A percentile compares a stretch with the other conserved stretches of the same genome.
Evolutionary conservation across 2,113 vertebrate genomes (phyloP).

Genomic region (Spea bombifrons): DNA sequence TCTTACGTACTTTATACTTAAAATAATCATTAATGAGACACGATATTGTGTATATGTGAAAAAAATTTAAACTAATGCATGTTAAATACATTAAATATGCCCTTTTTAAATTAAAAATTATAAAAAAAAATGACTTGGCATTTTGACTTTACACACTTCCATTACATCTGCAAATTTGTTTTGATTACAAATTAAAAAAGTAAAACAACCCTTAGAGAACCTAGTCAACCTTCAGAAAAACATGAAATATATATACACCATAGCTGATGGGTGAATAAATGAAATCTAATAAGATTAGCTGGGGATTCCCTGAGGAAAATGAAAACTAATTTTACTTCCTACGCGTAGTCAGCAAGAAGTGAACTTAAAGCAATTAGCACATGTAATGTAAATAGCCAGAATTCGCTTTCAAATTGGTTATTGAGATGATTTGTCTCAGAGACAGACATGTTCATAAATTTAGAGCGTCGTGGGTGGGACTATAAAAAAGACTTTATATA

Average conservation of each 20-base stretch:
- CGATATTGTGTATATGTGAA: too few species aligned
- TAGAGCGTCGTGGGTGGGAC: not conserved
- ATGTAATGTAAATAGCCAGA: constrained; percentile 33
- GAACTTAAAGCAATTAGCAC: constrained; percentile 36
- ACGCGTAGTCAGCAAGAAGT: constrained; percentile 33
- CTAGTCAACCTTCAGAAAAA: constrained; percentile 39
- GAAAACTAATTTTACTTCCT: constrained; percentile 40
- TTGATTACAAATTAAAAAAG: constrained; percentile 30
- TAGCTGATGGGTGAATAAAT: constrained; percentile 40
- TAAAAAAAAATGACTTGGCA: constrained; percentile 17
- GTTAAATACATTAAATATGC: not conserved
- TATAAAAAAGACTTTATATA: too few species aligned
- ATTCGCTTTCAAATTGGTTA: constrained; percentile 30
- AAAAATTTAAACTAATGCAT: too few species aligned
- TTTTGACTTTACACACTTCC: constrained; percentile 5
- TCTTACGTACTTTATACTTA: too few species aligned
- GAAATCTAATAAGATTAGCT: constrained; percentile 45
- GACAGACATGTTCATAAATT: not conserved
- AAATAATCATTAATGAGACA: too few species aligned
- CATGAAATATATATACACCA: constrained; percentile 37
- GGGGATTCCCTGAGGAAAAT: constrained; percentile 27
- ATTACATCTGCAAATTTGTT: constrained; percentile 35
- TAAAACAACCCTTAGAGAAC: constrained; percentile 40
- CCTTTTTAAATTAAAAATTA: constrained; percentile 7
- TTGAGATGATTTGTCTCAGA: constrained; percentile 11